phyloP scores from a whole-genome alignment of 2,888 invertebrate species.

The Acrobasis repandana region DNA sequence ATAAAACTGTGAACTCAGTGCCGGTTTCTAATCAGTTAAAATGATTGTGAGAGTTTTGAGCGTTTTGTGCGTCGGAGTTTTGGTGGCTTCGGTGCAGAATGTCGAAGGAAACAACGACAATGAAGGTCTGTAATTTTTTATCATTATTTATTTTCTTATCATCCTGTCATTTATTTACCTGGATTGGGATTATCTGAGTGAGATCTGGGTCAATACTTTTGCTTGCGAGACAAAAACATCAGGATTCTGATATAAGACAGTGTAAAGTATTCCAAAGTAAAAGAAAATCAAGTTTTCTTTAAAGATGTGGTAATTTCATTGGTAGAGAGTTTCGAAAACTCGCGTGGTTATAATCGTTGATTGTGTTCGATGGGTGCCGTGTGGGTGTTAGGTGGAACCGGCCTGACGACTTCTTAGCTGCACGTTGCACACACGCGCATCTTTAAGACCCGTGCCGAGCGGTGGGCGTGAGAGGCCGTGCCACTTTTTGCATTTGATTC shows the following conservation, averaged over 20 bases:
- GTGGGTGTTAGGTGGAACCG: slow-evolving; percentile 73
- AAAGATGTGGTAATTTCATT: neutral
- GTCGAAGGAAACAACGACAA: slow-evolving; percentile 78
- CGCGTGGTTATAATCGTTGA: slow-evolving; percentile 43
- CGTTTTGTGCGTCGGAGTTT: slow-evolving; percentile 77
- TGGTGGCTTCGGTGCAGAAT: slow-evolving; percentile 73
- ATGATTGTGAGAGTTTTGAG: slow-evolving; percentile 82
- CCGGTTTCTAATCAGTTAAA: slow-evolving; percentile 65
- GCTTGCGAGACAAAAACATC: slow-evolving; percentile 13
- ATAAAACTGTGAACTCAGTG: slow-evolving; percentile 75
- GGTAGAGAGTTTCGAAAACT: slow-evolving; percentile 36
- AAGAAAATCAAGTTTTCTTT: neutral
- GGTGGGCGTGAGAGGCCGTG: neutral
- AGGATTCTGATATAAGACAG: neutral
- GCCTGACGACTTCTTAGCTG: slow-evolving; percentile 58
- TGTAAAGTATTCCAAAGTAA: too few relatives aligned
- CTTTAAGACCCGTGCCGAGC: slow-evolving; percentile 28
- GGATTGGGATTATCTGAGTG: slow-evolving; percentile 4
- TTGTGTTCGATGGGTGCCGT: slow-evolving; percentile 48
- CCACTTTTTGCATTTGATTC: slow-evolving; percentile 55
- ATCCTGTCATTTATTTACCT: slow-evolving; percentile 30
- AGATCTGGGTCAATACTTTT: slow-evolving; percentile 5
- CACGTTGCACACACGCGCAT: slow-evolving; percentile 52
- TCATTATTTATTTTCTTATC: slow-evolving; percentile 62
- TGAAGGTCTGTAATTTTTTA: slow-evolving; percentile 70